Conservation (phyloP, 1,140 invertebrate species). For the Bombus superbus region DNA sequence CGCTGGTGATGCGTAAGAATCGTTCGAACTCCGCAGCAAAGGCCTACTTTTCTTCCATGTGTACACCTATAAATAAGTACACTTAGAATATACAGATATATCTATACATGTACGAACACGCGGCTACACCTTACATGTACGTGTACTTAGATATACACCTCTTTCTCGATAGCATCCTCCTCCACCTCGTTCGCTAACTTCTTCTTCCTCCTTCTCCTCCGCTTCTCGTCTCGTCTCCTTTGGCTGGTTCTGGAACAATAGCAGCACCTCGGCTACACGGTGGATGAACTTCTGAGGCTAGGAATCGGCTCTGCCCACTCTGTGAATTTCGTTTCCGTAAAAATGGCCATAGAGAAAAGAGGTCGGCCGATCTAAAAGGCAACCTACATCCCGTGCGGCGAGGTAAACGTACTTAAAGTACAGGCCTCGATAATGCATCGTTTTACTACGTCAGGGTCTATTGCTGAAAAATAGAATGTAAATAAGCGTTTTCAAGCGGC, state of each 20-base stretch:
- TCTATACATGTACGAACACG: not conserved
- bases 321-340: conserved; percentile 68
- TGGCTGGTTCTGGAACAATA: conserved; percentile 65
- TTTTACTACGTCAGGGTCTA: not conserved
- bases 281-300: conserved; percentile 69
- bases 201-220: conserved; percentile 36
- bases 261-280: conserved; percentile 64
- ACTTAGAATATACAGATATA: not conserved
- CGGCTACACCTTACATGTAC: not conserved
- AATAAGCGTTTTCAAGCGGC: conserved; percentile 37
- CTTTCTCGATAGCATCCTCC: conserved; percentile 63
- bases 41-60: conserved; percentile 57
- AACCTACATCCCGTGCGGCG: conserved; percentile 61
- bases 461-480: conserved; percentile 45
- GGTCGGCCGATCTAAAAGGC: conserved; percentile 67
- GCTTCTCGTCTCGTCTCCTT: conserved; percentile 42
- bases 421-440: conserved; percentile 32
- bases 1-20: conserved; percentile 57
- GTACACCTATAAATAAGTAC: not conserved
- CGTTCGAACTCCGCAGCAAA: conserved; percentile 55
- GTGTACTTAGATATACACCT: conserved; percentile 42
- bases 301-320: conserved; percentile 70
- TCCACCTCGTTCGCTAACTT: conserved; percentile 14
- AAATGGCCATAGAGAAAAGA: conserved; percentile 63
- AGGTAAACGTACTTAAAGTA: conserved; percentile 39